phyloP scores from a whole-genome alignment of 2,113 vertebrate species.

The Astatoreochromis straeleni region DNA sequence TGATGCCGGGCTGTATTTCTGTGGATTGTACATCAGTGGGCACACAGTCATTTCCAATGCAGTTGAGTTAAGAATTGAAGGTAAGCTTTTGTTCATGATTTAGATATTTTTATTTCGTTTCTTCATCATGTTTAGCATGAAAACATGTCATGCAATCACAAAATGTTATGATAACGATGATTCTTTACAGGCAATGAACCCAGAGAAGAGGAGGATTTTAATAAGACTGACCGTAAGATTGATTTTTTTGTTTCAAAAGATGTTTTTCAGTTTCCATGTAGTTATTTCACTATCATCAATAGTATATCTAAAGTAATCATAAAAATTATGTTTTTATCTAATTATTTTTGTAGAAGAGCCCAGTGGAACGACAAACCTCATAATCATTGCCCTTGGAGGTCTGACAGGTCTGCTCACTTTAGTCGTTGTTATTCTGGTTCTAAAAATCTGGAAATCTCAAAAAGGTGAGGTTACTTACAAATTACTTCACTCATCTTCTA shows the following conservation, averaged over 20 bases:
- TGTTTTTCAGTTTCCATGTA: neutral
- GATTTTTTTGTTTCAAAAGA: neutral
- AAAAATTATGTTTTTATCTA: neutral
- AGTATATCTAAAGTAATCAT: rapidly evolving
- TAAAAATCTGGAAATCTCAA: neutral
- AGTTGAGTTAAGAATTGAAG: neutral
- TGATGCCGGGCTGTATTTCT: conserved; percentile 4
- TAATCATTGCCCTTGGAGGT: neutral
- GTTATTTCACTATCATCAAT: rapidly evolving
- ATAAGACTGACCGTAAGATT: neutral
- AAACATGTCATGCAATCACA: neutral
- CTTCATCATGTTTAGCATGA: rapidly evolving
- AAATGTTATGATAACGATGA: rapidly evolving
- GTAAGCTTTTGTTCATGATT: neutral
- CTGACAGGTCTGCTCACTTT: neutral
- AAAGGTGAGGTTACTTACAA: neutral
- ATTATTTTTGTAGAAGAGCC: neutral
- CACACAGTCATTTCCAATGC: neutral
- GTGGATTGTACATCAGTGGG: neutral
- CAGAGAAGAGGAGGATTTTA: rapidly evolving
- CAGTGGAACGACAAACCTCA: neutral
- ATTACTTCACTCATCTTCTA: rapidly evolving
- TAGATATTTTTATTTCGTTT: neutral
- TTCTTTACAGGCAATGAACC: rapidly evolving
- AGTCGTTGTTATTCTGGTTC: rapidly evolving